Conservation (phyloP, 2,888 invertebrate species). For the Napeogenes inachia region DNA sequence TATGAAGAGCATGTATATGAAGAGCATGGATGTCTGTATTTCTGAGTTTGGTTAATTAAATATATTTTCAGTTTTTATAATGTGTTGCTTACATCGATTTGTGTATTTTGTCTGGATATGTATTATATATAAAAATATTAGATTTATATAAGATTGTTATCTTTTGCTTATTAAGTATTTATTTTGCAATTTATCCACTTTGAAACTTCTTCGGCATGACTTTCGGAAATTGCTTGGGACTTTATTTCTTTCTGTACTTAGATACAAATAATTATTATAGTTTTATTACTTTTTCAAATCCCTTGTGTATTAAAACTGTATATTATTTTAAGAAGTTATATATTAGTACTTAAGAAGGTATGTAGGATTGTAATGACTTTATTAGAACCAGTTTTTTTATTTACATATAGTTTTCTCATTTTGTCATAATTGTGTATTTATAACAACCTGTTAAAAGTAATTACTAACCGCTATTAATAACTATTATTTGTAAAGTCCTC, state of each 20-base stretch:
- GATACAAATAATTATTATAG: slow-evolving; percentile 3
- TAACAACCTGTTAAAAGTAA: no score
- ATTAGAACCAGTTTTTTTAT: no score
- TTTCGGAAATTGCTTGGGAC: slow-evolving; percentile 4
- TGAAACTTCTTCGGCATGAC: slow-evolving; percentile 5
- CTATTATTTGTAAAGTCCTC: no score
- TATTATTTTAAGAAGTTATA: neutral
- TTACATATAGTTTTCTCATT: no score
- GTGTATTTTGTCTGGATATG: no score
- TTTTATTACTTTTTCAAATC: neutral
- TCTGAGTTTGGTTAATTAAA: no score
- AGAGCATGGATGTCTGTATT: no score
- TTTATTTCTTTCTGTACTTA: neutral
- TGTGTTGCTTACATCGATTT: neutral
- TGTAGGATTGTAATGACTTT: no score
- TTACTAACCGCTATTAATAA: no score
- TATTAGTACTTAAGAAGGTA: neutral
- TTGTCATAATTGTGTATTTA: no score
- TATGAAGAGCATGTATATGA: no score
- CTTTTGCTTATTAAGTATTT: slow-evolving; percentile 3
- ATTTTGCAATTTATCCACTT: slow-evolving; percentile 3
- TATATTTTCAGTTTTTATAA: neutral
- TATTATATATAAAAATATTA: no score
- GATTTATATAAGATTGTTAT: neutral
- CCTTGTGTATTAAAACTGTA: slow-evolving; percentile 2